A percentile compares a stretch with the other conserved stretches of the same genome.
phyloP scores from a whole-genome alignment of 1,140 invertebrate genomes.

The silkworm (Bombyx mori) region ASM3026992v2 NC_085110.1:8274001-8274500 shows the following conservation, averaged over 20 bases:
- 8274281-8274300: neutral
- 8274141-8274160: neutral
- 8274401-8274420: conserved; percentile 81
- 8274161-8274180: neutral
- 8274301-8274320: conserved; percentile 78
- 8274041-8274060: too few species aligned
- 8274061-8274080: too few species aligned
- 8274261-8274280: neutral
- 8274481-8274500: neutral
- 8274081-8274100: too few species aligned
- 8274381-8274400: conserved; percentile 91
- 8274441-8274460: neutral
- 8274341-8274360: conserved; percentile 77
- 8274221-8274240: neutral
- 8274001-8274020: too few species aligned
- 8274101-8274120: too few species aligned
- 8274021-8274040: too few species aligned
- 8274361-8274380: conserved; percentile 84
- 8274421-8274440: conserved; percentile 72
- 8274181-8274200: neutral
- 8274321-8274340: conserved; percentile 79
- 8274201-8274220: neutral
- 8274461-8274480: conserved; percentile 2
- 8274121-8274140: too few species aligned
- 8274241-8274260: neutral